phyloP scores from a whole-genome alignment of 2,888 invertebrate species.

The Xestia c-nigrum region DNA sequence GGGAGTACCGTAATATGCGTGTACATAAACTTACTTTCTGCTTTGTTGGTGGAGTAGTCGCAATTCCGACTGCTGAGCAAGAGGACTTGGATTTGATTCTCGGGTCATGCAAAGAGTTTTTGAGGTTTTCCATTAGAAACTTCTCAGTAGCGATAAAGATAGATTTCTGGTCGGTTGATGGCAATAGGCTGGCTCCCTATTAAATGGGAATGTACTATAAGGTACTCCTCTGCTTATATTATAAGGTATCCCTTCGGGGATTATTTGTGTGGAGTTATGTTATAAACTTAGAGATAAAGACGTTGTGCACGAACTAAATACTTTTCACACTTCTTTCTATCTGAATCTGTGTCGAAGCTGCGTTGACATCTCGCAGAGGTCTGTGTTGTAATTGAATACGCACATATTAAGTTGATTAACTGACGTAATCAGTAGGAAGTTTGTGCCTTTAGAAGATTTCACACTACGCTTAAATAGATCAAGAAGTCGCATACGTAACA shows the following conservation, averaged over 20 bases:
- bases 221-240: too few relatives aligned
- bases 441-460: not conserved
- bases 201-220: too few relatives aligned
- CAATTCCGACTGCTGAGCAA: too few relatives aligned
- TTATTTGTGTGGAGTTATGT: too few relatives aligned
- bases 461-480: not conserved
- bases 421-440: slow-evolving; percentile 13
- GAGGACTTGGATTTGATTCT: too few relatives aligned
- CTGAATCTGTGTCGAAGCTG: slow-evolving; percentile 2
- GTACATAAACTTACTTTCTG: not conserved
- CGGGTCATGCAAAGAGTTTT: too few relatives aligned
- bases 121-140: too few relatives aligned
- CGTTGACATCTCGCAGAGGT: not conserved
- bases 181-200: too few relatives aligned
- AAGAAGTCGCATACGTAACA: slow-evolving; percentile 5
- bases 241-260: too few relatives aligned
- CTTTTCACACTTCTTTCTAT: slow-evolving; percentile 7
- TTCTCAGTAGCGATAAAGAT: too few relatives aligned
- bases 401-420: slow-evolving; percentile 8
- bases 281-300: not conserved
- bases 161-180: too few relatives aligned
- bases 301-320: not conserved
- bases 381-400: slow-evolving; percentile 26
- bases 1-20: not conserved
- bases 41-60: too few relatives aligned